Percentiles rank a stretch among this genome's conserved stretches.
phyloP scores from a whole-genome alignment of 2,888 invertebrate genomes.

The Phengaris alcon region DNA sequence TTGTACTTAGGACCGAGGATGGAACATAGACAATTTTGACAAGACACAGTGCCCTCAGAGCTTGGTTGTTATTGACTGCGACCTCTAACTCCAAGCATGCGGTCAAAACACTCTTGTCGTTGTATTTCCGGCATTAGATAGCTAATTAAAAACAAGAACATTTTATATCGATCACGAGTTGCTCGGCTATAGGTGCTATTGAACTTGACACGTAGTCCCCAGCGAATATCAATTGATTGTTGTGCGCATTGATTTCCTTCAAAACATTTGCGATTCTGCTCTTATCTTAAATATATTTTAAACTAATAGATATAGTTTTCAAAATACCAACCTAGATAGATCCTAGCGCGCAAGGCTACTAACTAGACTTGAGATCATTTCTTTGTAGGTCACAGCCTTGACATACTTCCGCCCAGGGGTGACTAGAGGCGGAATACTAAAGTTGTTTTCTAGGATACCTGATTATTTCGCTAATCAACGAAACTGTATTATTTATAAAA shows the following conservation, averaged over 20 bases:
- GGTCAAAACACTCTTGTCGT: background rate
- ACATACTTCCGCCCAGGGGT: slow-evolving; percentile 9
- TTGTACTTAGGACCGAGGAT: too few species aligned
- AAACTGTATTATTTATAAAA: background rate
- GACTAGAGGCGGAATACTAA: background rate
- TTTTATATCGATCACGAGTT: too few species aligned
- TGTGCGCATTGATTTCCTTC: too few species aligned
- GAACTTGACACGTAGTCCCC: too few species aligned
- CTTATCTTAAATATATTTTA: too few species aligned
- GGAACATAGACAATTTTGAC: too few species aligned
- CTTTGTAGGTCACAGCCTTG: slow-evolving; percentile 29
- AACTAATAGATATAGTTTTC: background rate
- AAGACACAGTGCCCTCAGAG: too few species aligned
- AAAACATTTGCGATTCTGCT: too few species aligned
- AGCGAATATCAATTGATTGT: too few species aligned
- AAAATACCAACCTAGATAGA: slow-evolving; percentile 1
- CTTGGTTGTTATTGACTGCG: background rate
- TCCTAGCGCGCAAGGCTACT: background rate
- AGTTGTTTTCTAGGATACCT: slow-evolving; percentile 1
- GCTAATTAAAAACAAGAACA: background rate
- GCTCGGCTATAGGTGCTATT: too few species aligned
- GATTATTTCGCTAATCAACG: background rate
- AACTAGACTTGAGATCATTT: slow-evolving; percentile 1
- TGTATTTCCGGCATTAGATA: background rate
- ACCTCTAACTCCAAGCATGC: background rate